These are phyloP conservation scores for Ifrita kowaldi DNA, from an alignment of 2,113 vertebrate species.

Conservation along the genomic window DNA sequence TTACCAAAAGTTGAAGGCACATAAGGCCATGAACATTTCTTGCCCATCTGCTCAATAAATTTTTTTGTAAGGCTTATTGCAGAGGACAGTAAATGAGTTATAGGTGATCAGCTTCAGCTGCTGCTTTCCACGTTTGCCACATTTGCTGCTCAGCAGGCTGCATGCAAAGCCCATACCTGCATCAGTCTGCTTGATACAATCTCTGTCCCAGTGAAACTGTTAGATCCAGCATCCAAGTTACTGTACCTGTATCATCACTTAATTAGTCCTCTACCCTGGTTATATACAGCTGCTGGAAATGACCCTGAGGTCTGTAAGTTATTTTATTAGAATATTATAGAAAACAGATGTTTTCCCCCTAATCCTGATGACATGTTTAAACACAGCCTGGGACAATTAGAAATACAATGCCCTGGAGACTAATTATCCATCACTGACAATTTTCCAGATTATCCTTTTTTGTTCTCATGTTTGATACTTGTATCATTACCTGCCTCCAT, in stretches of 20 bases:
- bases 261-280: not conserved
- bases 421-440: not conserved
- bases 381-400: not conserved
- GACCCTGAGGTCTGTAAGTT: not conserved
- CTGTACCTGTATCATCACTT: not conserved
- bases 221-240: not conserved
- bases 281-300: not conserved
- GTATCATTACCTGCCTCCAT: not conserved
- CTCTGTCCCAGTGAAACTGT: not conserved
- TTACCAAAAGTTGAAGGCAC: not conserved
- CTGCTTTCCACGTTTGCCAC: not conserved
- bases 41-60: slow-evolving; percentile 53
- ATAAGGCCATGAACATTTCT: slow-evolving; percentile 40
- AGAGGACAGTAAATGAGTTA: not conserved
- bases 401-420: not conserved
- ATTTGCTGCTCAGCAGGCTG: not conserved
- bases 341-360: not conserved
- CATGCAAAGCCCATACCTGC: not conserved
- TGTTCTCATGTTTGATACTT: not conserved
- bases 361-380: not conserved
- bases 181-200: not conserved
- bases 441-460: not conserved
- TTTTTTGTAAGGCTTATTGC: slow-evolving; percentile 5
- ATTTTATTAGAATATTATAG: not conserved
- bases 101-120: slow-evolving; percentile 33